phyloP scores from a whole-genome alignment of 1,140 invertebrate genomes.

The Paraescarpia echinospica region DNA sequence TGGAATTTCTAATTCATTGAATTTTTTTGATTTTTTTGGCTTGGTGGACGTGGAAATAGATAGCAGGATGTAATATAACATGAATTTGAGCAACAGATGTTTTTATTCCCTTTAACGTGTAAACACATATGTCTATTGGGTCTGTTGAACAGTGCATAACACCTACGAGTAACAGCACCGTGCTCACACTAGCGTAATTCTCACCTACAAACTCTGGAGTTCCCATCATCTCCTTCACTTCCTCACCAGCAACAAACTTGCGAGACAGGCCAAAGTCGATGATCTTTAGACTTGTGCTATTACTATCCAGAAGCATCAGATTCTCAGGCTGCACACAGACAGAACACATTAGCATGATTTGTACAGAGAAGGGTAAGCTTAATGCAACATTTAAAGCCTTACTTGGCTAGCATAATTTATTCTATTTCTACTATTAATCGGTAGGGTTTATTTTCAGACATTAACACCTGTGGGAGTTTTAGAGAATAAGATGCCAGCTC shows the following conservation, averaged over 20 bases:
- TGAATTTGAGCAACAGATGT: not conserved
- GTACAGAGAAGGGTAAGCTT: not conserved
- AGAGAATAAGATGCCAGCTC: too few species aligned
- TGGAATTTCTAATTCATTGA: too few species aligned
- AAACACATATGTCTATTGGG: not conserved
- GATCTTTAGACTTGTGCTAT: constrained; percentile 62
- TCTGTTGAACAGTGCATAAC: not conserved
- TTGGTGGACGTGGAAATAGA: too few species aligned
- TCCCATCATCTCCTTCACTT: constrained; percentile 63
- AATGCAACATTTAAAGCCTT: not conserved
- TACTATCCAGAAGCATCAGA: constrained; percentile 60
- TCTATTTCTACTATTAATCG: too few species aligned
- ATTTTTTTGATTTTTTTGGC: too few species aligned
- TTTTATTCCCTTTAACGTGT: not conserved
- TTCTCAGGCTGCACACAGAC: constrained; percentile 62
- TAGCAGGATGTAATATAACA: too few species aligned
- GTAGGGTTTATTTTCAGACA: too few species aligned
- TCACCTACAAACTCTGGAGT: constrained; percentile 66
- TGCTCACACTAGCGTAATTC: not conserved
- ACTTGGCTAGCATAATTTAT: too few species aligned
- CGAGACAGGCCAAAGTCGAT: constrained; percentile 73
- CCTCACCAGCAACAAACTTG: constrained; percentile 56
- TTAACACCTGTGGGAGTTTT: too few species aligned
- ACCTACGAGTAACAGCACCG: not conserved
- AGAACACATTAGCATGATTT: constrained; percentile 15